phyloP scores from a whole-genome alignment of 2,113 vertebrate species.

The Xenopus laevis region DNA sequence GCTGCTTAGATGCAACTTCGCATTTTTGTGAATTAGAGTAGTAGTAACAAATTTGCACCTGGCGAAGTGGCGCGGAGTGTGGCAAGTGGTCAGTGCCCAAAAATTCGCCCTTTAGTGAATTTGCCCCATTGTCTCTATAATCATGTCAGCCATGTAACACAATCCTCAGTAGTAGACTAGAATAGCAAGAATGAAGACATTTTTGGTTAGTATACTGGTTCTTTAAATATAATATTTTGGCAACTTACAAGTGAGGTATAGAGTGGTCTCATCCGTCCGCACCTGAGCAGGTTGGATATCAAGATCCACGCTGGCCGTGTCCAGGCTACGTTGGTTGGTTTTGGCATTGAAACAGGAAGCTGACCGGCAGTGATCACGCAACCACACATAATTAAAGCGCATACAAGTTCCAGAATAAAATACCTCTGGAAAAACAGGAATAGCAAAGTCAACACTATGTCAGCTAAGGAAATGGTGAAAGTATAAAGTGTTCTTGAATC shows the following conservation, averaged over 20 bases:
- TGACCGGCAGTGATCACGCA: constrained; percentile 86
- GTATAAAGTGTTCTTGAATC: neutral
- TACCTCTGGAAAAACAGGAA: constrained; percentile 62
- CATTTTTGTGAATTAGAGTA: too few relatives aligned
- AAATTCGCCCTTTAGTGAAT: too few relatives aligned
- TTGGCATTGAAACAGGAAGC: constrained; percentile 77
- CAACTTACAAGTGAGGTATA: constrained; percentile 85
- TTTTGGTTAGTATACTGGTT: too few relatives aligned
- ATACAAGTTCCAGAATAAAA: constrained; percentile 61
- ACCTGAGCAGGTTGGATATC: constrained; percentile 70
- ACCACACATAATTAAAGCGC: constrained; percentile 86
- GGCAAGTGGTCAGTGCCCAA: too few relatives aligned
- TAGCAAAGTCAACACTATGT: too few relatives aligned
- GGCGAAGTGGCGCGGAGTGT: too few relatives aligned
- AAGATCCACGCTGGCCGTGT: constrained; percentile 81
- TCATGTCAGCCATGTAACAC: too few relatives aligned
- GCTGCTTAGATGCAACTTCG: too few relatives aligned
- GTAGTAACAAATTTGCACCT: too few relatives aligned
- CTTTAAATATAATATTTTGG: neutral
- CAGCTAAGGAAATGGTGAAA: neutral
- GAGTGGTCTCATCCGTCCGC: constrained; percentile 62
- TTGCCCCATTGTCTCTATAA: too few relatives aligned
- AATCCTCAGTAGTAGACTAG: too few relatives aligned
- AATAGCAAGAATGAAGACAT: too few relatives aligned
- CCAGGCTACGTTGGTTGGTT: constrained; percentile 83